Conservation (phyloP, 2,888 invertebrate species). For the Malacosoma neustria region DNA sequence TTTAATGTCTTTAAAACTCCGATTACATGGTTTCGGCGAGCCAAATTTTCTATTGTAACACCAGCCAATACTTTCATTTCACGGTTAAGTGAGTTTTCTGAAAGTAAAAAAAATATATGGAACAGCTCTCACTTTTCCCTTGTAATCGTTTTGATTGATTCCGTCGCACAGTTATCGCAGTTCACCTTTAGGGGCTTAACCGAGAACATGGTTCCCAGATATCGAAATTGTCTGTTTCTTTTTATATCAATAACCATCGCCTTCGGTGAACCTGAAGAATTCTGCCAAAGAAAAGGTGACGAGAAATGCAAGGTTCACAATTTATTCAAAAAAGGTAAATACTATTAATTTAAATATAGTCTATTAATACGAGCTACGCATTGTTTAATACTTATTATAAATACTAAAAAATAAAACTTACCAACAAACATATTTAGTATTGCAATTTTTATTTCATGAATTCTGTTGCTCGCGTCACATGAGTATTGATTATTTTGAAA, state of each 20-base stretch:
- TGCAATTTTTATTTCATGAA: too few species aligned
- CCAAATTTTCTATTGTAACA: constrained; percentile 26
- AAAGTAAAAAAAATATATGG: constrained; percentile 30
- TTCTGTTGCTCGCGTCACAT: too few species aligned
- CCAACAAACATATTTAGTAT: too few species aligned
- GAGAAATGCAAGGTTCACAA: constrained; percentile 25
- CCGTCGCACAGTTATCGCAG: constrained; percentile 24
- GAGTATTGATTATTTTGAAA: too few species aligned
- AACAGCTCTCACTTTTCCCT: constrained; percentile 37
- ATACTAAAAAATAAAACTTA: too few species aligned
- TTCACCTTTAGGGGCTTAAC: constrained; percentile 28
- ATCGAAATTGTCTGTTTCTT: constrained; percentile 33
- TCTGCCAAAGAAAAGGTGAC: constrained; percentile 31
- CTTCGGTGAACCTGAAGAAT: constrained; percentile 32
- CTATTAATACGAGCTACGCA: neutral
- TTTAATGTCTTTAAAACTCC: constrained; percentile 8
- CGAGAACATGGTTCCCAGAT: constrained; percentile 42
- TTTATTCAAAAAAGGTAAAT: constrained; percentile 30
- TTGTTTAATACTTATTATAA: too few species aligned
- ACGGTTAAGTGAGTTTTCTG: constrained; percentile 41
- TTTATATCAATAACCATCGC: constrained; percentile 33
- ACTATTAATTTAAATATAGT: neutral
- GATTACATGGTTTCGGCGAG: constrained; percentile 18
- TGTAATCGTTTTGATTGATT: constrained; percentile 44
- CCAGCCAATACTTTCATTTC: constrained; percentile 49